phyloP scores from a whole-genome alignment of 2,888 invertebrate genomes.

The Chrysolina haemoptera region DNA sequence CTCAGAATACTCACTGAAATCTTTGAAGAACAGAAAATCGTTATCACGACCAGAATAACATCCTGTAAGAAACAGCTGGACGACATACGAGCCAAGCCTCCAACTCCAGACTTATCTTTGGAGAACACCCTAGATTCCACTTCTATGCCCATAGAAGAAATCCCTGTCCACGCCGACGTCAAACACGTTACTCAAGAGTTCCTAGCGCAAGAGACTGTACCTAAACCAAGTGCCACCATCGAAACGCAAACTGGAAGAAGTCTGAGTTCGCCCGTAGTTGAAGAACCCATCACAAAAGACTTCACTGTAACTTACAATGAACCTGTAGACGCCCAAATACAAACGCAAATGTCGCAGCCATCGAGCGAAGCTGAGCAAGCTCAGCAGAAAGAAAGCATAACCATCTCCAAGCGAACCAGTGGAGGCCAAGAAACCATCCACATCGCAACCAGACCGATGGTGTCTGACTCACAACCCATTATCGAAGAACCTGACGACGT shows the following conservation, averaged over 20 bases:
- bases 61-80: slow-evolving; percentile 71
- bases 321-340: slow-evolving; percentile 76
- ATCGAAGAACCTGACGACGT: slow-evolving; percentile 75
- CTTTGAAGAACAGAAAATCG: slow-evolving; percentile 76
- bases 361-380: slow-evolving; percentile 66
- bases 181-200: slow-evolving; percentile 54
- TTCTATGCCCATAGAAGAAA: slow-evolving; percentile 81
- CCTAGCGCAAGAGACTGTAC: slow-evolving; percentile 50
- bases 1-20: slow-evolving; percentile 73
- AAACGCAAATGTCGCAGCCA: slow-evolving; percentile 66
- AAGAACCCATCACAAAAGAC: slow-evolving; percentile 69
- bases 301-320: slow-evolving; percentile 72
- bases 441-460: slow-evolving; percentile 77
- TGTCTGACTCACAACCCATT: slow-evolving; percentile 70
- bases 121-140: slow-evolving; percentile 78
- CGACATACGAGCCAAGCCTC: slow-evolving; percentile 59
- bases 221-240: slow-evolving; percentile 67
- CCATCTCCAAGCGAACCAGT: slow-evolving; percentile 75
- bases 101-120: slow-evolving; percentile 70
- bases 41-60: slow-evolving; percentile 76
- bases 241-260: slow-evolving; percentile 82
- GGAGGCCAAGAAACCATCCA: slow-evolving; percentile 81
- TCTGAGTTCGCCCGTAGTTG: slow-evolving; percentile 67
- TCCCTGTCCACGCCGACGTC: slow-evolving; percentile 60
- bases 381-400: slow-evolving; percentile 75